phyloP scores from a whole-genome alignment of 2,888 invertebrate genomes.

The Chrysotoxum bicinctum region DNA sequence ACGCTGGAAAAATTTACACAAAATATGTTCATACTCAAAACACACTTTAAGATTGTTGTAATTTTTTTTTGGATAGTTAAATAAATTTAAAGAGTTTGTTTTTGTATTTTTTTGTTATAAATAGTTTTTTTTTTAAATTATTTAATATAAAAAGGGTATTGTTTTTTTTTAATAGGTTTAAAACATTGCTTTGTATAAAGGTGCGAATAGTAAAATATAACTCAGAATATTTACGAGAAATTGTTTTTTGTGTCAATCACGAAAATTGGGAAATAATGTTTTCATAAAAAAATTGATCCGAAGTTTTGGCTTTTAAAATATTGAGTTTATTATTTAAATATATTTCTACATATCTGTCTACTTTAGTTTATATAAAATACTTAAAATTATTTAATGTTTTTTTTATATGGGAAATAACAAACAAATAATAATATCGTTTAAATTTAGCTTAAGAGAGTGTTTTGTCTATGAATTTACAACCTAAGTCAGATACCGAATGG shows the following conservation, averaged over 20 bases:
- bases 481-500: no score
- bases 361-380: neutral
- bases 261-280: slow-evolving; percentile 79
- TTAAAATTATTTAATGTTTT: neutral
- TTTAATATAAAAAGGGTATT: slow-evolving; percentile 6
- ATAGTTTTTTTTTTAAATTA: slow-evolving; percentile 25
- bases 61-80: slow-evolving; percentile 65
- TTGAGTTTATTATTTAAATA: neutral
- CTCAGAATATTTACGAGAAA: slow-evolving; percentile 45
- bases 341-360: neutral
- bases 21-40: slow-evolving; percentile 82
- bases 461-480: no score
- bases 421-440: no score
- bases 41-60: slow-evolving; percentile 79
- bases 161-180: slow-evolving; percentile 10
- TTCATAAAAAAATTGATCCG: slow-evolving; percentile 19
- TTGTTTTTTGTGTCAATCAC: slow-evolving; percentile 75
- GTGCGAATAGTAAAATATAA: slow-evolving; percentile 57
- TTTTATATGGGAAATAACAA: neutral
- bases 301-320: neutral
- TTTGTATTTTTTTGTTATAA: neutral
- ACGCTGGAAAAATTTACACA: slow-evolving; percentile 89
- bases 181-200: slow-evolving; percentile 45
- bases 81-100: slow-evolving; percentile 36
- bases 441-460: no score